These are phyloP conservation scores for Elaphurus davidianus DNA, from an alignment of 2,113 vertebrate genomes.

Conservation along the genomic window DNA sequence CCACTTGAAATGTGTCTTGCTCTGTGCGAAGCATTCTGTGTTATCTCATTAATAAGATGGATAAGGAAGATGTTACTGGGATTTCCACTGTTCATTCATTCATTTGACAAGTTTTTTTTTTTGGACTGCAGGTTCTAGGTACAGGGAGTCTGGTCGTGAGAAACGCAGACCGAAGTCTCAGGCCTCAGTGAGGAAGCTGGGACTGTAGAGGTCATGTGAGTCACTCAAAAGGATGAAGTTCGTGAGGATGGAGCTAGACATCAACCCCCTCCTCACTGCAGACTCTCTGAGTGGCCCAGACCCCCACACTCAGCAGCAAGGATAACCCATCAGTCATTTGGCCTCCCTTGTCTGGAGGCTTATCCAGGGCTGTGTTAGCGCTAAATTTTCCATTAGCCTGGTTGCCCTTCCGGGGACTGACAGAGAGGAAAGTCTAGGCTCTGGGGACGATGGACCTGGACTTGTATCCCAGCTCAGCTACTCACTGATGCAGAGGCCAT, in stretches of 20 bases:
- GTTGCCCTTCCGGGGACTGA: not conserved
- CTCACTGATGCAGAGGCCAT: not conserved
- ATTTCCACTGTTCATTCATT: conserved; percentile 13
- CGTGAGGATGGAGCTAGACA: not conserved
- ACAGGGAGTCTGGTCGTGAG: not conserved
- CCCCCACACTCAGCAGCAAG: not conserved
- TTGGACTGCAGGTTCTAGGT: not conserved
- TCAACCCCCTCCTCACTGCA: not conserved
- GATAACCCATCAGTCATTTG: not conserved
- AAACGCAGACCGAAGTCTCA: not conserved
- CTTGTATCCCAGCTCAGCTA: not conserved
- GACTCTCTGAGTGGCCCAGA: not conserved
- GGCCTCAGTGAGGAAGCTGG: not conserved
- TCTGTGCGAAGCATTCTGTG: not conserved
- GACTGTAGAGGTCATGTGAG: not conserved
- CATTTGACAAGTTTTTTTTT: not conserved
- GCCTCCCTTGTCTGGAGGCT: not conserved
- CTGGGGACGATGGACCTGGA: not conserved
- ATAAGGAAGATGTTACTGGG: not conserved
- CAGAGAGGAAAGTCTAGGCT: not conserved
- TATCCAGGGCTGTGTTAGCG: not conserved
- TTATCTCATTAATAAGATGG: not conserved
- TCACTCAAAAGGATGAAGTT: not conserved
- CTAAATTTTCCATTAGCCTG: not conserved
- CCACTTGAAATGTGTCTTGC: not conserved